A percentile compares a stretch with the other conserved stretches of the same genome.
These are phyloP conservation scores for Oryctes rhinoceros DNA, from an alignment of 1,140 invertebrate genomes.

Conservation along the genomic window DNA sequence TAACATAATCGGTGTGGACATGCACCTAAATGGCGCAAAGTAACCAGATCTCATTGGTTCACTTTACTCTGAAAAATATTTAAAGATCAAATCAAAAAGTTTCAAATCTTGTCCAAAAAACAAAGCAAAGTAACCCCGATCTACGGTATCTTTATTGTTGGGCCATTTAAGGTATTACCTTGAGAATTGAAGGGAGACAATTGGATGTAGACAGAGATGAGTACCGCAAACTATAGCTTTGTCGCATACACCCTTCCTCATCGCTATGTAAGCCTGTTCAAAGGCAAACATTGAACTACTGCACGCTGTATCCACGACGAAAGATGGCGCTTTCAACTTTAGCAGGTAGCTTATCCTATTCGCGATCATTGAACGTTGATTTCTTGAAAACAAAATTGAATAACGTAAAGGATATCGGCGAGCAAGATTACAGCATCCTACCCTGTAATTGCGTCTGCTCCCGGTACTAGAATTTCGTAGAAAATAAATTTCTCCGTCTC, in stretches of 20 bases:
- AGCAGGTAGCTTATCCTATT: constrained; percentile 86
- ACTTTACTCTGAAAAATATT: no score
- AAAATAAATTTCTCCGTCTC: constrained; percentile 79
- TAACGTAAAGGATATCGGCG: neutral
- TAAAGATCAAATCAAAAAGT: no score
- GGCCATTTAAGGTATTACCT: constrained; percentile 55
- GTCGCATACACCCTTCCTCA: constrained; percentile 82
- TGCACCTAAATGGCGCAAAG: no score
- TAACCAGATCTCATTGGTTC: no score
- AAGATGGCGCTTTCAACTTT: constrained; percentile 79
- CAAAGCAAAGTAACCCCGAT: no score
- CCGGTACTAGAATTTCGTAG: constrained; percentile 69
- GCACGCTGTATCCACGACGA: constrained; percentile 87
- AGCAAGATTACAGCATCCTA: constrained; percentile 58
- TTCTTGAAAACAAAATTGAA: neutral
- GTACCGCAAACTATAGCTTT: constrained; percentile 86
- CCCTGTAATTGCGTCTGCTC: constrained; percentile 76
- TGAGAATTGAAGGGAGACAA: constrained; percentile 84
- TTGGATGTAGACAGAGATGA: constrained; percentile 85
- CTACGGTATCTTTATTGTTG: no score
- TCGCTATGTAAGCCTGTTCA: constrained; percentile 82
- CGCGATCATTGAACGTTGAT: constrained; percentile 65
- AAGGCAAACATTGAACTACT: constrained; percentile 88
- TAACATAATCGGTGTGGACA: no score
- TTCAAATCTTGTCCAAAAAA: no score